Evolutionary conservation across 2,888 invertebrate species (phyloP).

Genomic region (Dione juno): DNA sequence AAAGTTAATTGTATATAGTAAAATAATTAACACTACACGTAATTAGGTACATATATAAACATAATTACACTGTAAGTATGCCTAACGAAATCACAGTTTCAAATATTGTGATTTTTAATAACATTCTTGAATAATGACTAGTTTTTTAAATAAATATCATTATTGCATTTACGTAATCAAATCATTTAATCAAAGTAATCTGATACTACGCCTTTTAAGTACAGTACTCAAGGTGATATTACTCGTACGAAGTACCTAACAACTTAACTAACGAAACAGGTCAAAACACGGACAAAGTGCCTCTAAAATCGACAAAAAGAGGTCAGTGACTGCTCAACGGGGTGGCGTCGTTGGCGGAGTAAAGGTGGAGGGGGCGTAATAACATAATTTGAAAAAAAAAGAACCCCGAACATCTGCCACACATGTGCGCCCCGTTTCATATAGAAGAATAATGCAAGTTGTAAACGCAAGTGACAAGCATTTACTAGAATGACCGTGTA

Average conservation of each 20-base stretch:
- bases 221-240: conserved; percentile 7
- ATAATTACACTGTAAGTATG: background rate
- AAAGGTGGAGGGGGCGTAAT: conserved; percentile 66
- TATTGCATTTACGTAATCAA: background rate
- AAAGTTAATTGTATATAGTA: no score
- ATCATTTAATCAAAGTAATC: background rate
- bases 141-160: no score
- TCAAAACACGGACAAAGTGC: conserved; percentile 66
- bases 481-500: conserved; percentile 50
- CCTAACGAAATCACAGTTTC: no score
- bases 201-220: background rate
- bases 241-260: conserved; percentile 11
- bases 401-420: conserved; percentile 80
- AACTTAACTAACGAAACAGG: conserved; percentile 59
- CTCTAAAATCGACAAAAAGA: conserved; percentile 67
- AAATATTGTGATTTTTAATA: no score
- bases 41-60: no score
- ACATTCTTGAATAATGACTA: no score
- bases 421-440: conserved; percentile 77
- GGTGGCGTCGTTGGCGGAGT: conserved; percentile 55
- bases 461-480: conserved; percentile 69
- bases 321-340: conserved; percentile 78
- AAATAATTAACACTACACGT: no score
- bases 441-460: conserved; percentile 76
- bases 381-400: conserved; percentile 74